Evolutionary conservation across 64 coral and sea anemone genomes (phyloP), one percentile per base, ranked within the genome.

Genomic region (Montipora capricornis): DNA sequence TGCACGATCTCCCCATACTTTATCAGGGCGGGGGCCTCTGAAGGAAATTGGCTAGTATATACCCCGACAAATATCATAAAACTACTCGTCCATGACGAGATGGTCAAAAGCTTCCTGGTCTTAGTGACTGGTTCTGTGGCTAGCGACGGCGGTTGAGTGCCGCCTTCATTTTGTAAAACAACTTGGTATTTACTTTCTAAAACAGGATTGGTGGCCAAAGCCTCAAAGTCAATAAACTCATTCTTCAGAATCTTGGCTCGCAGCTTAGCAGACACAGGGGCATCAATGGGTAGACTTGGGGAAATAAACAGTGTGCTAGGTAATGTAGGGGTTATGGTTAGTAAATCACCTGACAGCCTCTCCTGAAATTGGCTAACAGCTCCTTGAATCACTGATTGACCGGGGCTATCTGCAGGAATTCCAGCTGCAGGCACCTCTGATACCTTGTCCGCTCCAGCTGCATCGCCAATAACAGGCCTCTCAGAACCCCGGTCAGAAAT

Each of bases 21-120:
- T 47, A 93, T 93, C 73, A 44, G 20, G 20, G 22, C 60, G 60
- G 60, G 1, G 60, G 5, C 4, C 60, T 87, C 82, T 69, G 60
- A 9, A 74, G 91, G 91, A 44, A 75, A 76, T 79, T 87, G 58
- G 7, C 67, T 22, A 12, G 76, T 87, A 62, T 87, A 93, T 10
- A 93, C 73, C 0, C 91, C 91, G 4, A 87, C 62, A 93, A 93
- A 87, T 6, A 93, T 49, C 20, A 87, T 53, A 79, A 93, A 93
- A 26, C 47, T 84, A 49, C 20, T 87, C 45, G 76, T 45, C 82
- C 91, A 93, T 64, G 82, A 52, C 14, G 76, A 50, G 16, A 87
- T 86, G 5, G 47, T 87, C 0, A 58, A 13, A 50, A 87, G 20
- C 3, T 80, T 84, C 3, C 20, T 60, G 16, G 71, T 73, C 59